A percentile compares a stretch with the other conserved stretches of the same genome.
Evolutionary conservation across 2,797 vertebrate genomes (phyloP).

Genomic region (Pantherophis alleghaniensis): DNA sequence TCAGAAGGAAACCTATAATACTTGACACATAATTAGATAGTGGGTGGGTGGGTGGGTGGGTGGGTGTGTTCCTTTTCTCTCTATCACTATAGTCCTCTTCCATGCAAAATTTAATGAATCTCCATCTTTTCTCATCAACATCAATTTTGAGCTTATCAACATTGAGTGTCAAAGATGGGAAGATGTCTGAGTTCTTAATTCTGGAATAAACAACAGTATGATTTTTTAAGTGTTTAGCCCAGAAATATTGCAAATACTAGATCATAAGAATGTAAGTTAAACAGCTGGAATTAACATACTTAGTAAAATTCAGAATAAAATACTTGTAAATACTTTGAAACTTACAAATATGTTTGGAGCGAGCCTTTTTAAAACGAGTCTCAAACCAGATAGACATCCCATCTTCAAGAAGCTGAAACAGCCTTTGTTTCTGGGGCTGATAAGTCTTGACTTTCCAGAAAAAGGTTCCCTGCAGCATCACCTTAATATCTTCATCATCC

Average conservation of each 20-base stretch:
- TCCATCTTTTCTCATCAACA: background rate
- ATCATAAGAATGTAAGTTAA: background rate
- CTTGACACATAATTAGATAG: background rate
- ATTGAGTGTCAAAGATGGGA: background rate
- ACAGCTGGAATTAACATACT: background rate
- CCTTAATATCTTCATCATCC: slow-evolving; percentile 84
- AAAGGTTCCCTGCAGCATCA: slow-evolving; percentile 84
- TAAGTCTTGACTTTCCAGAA: slow-evolving; percentile 87
- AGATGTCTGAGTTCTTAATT: background rate
- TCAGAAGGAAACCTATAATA: background rate
- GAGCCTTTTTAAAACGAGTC: slow-evolving; percentile 75
- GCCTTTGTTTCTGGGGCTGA: slow-evolving; percentile 81
- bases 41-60: background rate
- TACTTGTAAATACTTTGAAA: background rate
- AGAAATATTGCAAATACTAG: background rate
- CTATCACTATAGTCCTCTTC: background rate
- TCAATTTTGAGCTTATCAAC: background rate
- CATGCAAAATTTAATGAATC: background rate
- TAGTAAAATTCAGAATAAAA: background rate
- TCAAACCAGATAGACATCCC: slow-evolving; percentile 90
- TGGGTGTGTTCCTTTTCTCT: background rate
- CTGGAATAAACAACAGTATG: background rate
- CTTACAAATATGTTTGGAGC: slow-evolving; percentile 87
- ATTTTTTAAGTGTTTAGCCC: background rate
- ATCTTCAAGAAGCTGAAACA: slow-evolving; percentile 86